Conservation (phyloP, 2,797 vertebrate species). For the Chelidonichthys spinosus region DNA sequence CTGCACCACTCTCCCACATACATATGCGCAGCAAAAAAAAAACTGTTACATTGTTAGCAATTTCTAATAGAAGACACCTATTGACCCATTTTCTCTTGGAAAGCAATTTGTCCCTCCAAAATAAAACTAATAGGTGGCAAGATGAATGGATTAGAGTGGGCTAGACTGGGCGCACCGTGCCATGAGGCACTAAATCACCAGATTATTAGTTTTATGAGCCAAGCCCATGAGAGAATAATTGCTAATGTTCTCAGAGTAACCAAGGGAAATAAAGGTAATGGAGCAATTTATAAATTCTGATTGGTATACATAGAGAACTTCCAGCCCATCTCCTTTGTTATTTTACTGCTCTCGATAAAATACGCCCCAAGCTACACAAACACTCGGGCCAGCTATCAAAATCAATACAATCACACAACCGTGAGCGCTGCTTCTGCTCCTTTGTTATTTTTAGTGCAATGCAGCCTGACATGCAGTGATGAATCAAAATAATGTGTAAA, state of each 20-base stretch:
- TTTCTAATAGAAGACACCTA: slow-evolving; percentile 86
- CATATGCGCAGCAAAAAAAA: slow-evolving; percentile 65
- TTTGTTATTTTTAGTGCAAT: slow-evolving; percentile 83
- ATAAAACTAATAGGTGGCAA: slow-evolving; percentile 88
- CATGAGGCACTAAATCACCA: slow-evolving; percentile 88
- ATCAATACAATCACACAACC: slow-evolving; percentile 83
- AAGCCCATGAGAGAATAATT: slow-evolving; percentile 88
- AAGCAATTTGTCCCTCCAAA: slow-evolving; percentile 88
- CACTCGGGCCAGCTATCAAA: slow-evolving; percentile 79
- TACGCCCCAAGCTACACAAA: slow-evolving; percentile 81
- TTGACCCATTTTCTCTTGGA: slow-evolving; percentile 87
- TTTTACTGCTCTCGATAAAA: slow-evolving; percentile 86
- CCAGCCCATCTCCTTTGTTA: slow-evolving; percentile 87
- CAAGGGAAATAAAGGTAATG: slow-evolving; percentile 90
- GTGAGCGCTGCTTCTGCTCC: slow-evolving; percentile 73
- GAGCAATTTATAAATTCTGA: slow-evolving; percentile 91
- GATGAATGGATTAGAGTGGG: slow-evolving; percentile 87
- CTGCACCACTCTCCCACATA: slow-evolving; percentile 66
- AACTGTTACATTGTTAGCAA: slow-evolving; percentile 81
- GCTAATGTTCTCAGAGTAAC: slow-evolving; percentile 89
- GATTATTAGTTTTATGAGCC: slow-evolving; percentile 90
- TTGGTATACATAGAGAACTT: slow-evolving; percentile 88
- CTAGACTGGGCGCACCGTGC: slow-evolving; percentile 80
- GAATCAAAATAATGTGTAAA: slow-evolving; percentile 83
- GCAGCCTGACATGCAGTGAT: slow-evolving; percentile 75